phyloP scores from a whole-genome alignment of 2,113 vertebrate species.

The Leptocoma aspasia region DNA sequence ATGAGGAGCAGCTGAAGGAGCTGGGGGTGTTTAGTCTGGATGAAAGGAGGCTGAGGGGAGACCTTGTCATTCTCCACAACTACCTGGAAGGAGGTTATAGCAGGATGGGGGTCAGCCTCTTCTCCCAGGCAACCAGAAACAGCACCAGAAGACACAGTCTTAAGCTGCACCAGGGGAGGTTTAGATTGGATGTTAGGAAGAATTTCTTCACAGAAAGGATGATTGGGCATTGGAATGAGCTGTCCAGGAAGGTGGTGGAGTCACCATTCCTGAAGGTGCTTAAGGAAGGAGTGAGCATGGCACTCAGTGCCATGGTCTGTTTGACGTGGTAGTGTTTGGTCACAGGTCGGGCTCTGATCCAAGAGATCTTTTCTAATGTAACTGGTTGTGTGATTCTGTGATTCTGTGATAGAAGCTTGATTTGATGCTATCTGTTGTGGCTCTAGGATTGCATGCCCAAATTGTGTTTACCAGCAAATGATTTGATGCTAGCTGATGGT shows the following conservation, averaged over 20 bases:
- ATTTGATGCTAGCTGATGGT: neutral
- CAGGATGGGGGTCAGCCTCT: accelerated
- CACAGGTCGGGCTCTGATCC: neutral
- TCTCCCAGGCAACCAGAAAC: neutral
- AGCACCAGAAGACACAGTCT: too few relatives aligned
- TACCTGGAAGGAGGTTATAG: neutral
- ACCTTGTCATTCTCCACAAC: neutral
- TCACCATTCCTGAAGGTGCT: neutral
- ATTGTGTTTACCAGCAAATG: neutral
- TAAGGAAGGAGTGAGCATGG: neutral
- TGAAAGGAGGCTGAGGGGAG: neutral
- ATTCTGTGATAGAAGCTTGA: neutral
- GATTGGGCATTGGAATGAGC: neutral
- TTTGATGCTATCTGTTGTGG: neutral
- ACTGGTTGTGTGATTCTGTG: neutral
- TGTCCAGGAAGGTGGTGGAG: neutral
- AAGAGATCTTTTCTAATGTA: neutral
- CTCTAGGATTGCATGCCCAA: neutral
- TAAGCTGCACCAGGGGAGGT: neutral
- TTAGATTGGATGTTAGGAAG: neutral
- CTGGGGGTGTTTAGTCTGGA: neutral
- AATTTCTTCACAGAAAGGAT: neutral
- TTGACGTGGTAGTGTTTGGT: neutral
- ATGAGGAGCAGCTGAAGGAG: neutral
- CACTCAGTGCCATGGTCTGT: neutral